Base-by-base conservation (phyloP, 2,888 invertebrate species). In the Meiosimyza decipiens region DNA sequence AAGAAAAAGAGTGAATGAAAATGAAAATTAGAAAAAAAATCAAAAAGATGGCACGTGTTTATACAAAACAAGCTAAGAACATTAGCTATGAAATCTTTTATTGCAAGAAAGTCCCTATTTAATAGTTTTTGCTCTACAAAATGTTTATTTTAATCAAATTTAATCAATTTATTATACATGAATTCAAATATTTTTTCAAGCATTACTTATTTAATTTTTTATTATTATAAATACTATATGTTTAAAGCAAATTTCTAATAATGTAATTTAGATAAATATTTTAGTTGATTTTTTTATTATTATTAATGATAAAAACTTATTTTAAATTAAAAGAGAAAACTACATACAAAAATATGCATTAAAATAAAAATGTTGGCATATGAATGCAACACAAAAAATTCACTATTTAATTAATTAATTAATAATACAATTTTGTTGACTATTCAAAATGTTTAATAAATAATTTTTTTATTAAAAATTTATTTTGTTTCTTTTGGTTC, bases 231-330 rank as follows among this genome's bases (percentile, higher is more conserved):
- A 55, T 51, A 71, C 54, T 74, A 51, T 68, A 69, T 73, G 69
- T 70, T 74, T 73, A 73, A 71, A 65, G 57, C 50, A 72, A 55
- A 55, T 72, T 78, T 77, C 73, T 79, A 81, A 81, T 83, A 85
- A 84, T 82, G 81, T 84, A 85, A 85, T 84, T 84, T 85, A 85
- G 85, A 83, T 85, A 83, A 85, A 85, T 85, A 85, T 85, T 85
- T 85, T 85, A 85, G 85, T 85, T 85, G 83, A 85, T 84, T 84
- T 85, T 84, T 80, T 81, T 82, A 82, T 84, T 80, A 82, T 79
- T 82, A 79, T 80, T 76, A 72, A 63, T 73, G 73, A 65, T 74
- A 72, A 71, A 55, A 57, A 74, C 70, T 63, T 74, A 22, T 77
- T 74, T 79, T 77, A 75, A 80, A 80, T 76, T 75, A 76, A 66